Evolutionary conservation across 2,113 vertebrate species (phyloP).

Genomic region (Pachyramphus minor): DNA sequence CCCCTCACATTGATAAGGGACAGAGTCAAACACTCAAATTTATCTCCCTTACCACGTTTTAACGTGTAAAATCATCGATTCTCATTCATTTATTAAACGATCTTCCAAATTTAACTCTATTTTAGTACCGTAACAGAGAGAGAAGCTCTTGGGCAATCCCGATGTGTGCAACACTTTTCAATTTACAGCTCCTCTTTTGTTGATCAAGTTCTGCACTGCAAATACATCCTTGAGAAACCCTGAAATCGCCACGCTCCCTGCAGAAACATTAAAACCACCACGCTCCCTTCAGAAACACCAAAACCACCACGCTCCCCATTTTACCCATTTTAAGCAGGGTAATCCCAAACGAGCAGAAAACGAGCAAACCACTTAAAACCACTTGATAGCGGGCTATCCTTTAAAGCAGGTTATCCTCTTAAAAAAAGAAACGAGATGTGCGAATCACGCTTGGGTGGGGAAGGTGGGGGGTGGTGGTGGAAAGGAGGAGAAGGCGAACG

Average conservation of each 20-base stretch:
- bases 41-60: background rate
- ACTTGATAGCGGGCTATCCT: background rate
- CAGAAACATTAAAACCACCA: background rate
- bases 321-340: background rate
- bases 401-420: background rate
- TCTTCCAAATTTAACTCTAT: background rate
- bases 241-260: background rate
- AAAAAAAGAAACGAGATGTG: background rate
- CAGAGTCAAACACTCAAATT: background rate
- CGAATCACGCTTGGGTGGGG: background rate
- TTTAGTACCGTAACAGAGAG: background rate
- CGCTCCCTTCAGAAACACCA: background rate
- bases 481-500: too few relatives aligned
- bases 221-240: background rate
- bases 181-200: background rate
- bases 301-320: background rate
- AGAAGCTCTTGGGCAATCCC: background rate
- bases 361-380: background rate
- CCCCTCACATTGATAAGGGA: background rate
- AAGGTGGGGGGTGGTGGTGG: accelerated
- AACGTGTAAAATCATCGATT: background rate
- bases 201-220: background rate
- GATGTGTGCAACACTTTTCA: background rate
- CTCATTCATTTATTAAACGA: background rate
- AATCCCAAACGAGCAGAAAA: background rate